Conservation (phyloP, 92 coral and sea anemone species). For the Blastomussa wellsi region DNA sequence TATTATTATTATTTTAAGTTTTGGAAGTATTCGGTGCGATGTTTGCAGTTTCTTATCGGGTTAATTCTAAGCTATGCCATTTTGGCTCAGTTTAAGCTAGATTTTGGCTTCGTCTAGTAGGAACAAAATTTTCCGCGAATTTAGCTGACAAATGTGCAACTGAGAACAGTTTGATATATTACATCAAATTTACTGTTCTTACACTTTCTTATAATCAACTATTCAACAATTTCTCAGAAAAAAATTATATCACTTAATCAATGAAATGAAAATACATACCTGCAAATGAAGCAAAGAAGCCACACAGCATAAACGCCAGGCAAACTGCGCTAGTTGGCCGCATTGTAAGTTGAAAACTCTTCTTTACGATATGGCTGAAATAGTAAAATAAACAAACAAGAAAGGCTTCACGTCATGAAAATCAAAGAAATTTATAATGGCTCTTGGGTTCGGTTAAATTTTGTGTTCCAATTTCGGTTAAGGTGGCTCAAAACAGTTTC, state of each 20-base stretch:
- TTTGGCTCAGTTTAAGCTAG: no score
- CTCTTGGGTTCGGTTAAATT: neutral
- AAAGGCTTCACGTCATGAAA: neutral
- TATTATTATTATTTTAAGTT: no score
- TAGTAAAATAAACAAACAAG: neutral
- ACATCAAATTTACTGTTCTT: neutral
- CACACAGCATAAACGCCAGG: neutral
- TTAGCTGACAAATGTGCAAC: no score
- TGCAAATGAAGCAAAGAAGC: neutral
- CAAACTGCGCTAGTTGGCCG: neutral
- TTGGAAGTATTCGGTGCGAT: no score
- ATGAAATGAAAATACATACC: neutral
- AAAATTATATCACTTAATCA: neutral
- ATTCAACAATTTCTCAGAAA: neutral
- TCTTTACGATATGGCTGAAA: neutral
- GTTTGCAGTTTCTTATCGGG: no score
- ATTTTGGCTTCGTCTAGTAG: no score
- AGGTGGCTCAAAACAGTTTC: no score
- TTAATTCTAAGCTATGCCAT: no score
- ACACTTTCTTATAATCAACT: neutral
- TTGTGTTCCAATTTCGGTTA: neutral
- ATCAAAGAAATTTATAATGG: no score
- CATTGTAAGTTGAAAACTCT: neutral
- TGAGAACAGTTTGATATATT: no score
- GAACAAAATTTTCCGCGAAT: no score